Evolutionary conservation across 2,113 vertebrate species (phyloP).

Genomic region (Arenaria interpres): DNA sequence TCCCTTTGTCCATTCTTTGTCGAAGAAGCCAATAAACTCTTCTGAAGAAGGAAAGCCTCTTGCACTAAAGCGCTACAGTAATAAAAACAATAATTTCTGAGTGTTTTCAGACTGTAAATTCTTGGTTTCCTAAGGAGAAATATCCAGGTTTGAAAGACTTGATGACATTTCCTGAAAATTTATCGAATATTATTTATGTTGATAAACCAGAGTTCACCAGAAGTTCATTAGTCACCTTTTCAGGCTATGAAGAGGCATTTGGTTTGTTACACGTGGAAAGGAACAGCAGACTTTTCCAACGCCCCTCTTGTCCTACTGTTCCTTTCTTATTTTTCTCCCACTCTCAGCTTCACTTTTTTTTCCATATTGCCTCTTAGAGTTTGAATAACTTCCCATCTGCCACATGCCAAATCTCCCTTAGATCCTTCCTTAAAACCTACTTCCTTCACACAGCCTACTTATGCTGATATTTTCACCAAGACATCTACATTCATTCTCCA

Average conservation of each 20-base stretch:
- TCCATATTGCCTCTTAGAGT: constrained; percentile 36
- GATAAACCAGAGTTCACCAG: background rate
- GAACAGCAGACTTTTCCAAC: background rate
- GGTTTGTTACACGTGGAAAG: background rate
- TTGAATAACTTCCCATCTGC: constrained; percentile 65
- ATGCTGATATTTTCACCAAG: constrained; percentile 54
- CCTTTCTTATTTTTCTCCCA: constrained; percentile 25
- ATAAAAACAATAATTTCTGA: background rate
- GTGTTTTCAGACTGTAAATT: background rate
- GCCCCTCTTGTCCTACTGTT: background rate
- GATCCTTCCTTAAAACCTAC: constrained; percentile 57
- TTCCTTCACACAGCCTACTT: constrained; percentile 61
- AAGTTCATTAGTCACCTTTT: background rate
- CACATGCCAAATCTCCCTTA: constrained; percentile 56
- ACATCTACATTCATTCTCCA: constrained; percentile 68
- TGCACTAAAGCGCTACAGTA: background rate
- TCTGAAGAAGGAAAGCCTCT: background rate
- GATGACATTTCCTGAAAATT: background rate
- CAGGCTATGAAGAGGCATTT: background rate
- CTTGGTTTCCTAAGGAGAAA: background rate
- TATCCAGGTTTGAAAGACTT: background rate
- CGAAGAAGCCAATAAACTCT: background rate
- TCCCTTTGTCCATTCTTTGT: background rate
- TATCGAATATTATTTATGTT: background rate
- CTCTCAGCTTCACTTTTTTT: constrained; percentile 36